phyloP scores from a whole-genome alignment of 2,113 vertebrate genomes.

The Tachysurus vachellii region DNA sequence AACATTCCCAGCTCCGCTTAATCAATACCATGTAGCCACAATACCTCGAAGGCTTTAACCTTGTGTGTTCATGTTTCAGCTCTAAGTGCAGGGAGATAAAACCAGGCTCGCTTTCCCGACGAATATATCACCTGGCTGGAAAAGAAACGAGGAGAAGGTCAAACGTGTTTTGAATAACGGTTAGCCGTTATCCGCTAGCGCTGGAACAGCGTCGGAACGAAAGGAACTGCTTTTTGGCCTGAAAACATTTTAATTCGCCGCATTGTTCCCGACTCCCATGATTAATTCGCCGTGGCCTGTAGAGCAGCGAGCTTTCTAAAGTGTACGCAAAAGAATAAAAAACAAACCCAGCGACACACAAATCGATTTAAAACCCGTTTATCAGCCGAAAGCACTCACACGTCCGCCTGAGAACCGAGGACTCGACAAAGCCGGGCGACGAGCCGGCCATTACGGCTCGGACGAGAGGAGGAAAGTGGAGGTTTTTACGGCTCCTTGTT shows the following conservation, averaged over 20 bases:
- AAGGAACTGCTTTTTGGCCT: not conserved
- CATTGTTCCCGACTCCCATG: not conserved
- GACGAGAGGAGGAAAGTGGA: not conserved
- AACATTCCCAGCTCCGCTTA: not conserved
- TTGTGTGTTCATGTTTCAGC: conserved; percentile 14
- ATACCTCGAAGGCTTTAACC: not conserved
- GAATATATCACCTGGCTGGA: conserved; percentile 7
- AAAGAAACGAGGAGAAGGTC: not conserved
- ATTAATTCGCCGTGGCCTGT: not conserved
- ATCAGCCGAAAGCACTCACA: not conserved
- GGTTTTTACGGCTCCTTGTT: not conserved
- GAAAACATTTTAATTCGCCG: not conserved
- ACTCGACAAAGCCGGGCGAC: not conserved
- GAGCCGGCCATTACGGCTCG: not conserved
- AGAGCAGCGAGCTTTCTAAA: not conserved
- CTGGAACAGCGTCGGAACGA: not conserved
- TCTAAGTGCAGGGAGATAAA: conserved; percentile 20
- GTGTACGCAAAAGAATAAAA: not conserved
- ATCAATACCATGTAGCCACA: conserved; percentile 24
- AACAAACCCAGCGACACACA: not conserved
- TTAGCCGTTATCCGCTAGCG: not conserved
- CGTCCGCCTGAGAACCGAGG: not conserved
- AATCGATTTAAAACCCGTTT: not conserved
- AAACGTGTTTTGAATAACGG: not conserved
- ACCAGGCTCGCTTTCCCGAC: conserved; percentile 1